Percentiles rank a stretch among this genome's conserved stretches.
Conservation (phyloP, 2,888 invertebrate genomes). For the Baronia brevicornis region DNA sequence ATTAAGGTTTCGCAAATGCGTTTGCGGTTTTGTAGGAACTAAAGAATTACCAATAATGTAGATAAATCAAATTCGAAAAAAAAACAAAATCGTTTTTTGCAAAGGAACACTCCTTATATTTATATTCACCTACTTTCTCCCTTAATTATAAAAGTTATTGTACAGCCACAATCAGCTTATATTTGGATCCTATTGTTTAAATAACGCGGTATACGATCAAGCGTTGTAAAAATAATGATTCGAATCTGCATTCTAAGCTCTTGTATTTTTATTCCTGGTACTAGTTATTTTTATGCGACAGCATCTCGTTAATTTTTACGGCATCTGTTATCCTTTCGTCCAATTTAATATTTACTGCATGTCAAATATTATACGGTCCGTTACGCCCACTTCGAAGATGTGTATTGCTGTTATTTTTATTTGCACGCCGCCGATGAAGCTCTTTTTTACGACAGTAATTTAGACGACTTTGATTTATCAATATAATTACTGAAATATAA, state of each 20-base stretch:
- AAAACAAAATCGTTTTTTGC: too few relatives aligned
- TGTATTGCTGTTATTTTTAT: slow-evolving; percentile 40
- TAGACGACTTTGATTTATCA: slow-evolving; percentile 2
- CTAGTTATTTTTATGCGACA: slow-evolving; percentile 42
- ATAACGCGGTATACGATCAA: slow-evolving; percentile 49
- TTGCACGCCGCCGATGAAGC: slow-evolving; percentile 41
- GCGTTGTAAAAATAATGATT: slow-evolving; percentile 52
- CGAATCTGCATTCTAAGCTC: too few relatives aligned
- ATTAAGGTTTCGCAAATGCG: too few relatives aligned
- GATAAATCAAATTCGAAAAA: too few relatives aligned
- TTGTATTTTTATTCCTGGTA: slow-evolving; percentile 42
- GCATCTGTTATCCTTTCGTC: slow-evolving; percentile 41
- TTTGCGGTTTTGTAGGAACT: too few relatives aligned
- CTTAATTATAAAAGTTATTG: too few relatives aligned
- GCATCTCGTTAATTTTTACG: slow-evolving; percentile 40
- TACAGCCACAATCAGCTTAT: too few relatives aligned
- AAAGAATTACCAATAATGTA: too few relatives aligned
- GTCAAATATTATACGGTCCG: slow-evolving; percentile 54
- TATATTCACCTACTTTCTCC: too few relatives aligned
- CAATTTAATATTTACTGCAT: slow-evolving; percentile 63
- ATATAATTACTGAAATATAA: slow-evolving; percentile 25
- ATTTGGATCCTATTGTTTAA: slow-evolving; percentile 61
- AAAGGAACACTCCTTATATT: too few relatives aligned
- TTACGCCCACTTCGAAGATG: slow-evolving; percentile 41
- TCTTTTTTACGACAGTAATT: neutral